Base-by-base conservation (phyloP, 1,140 invertebrate species). In the Telenomus remus region DNA sequence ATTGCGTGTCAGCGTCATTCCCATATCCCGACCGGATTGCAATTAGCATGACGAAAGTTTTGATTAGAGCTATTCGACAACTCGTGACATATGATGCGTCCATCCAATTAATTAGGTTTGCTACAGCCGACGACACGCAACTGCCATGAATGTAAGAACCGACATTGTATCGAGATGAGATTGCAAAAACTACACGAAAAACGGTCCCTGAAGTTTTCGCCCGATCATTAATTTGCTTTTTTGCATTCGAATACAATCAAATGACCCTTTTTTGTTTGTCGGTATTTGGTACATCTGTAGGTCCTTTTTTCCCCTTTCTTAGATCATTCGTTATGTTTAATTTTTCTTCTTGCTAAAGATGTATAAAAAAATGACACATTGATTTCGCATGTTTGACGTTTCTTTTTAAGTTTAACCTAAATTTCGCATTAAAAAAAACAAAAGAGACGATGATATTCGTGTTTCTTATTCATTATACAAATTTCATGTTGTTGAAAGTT, bases 191-290 rank as follows among this genome's bases (percentile, higher is more conserved):
- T 1, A 11, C 47, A 42, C 27, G 42, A 50, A 79, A 79, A 27
- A 27, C 19, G 19, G 19, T 27, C 19, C 19, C 19, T 6, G 6
- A 27, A 27, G 6, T 3, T 27, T 59, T 57, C 63, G 76, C 71
- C 34, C n/a, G 71, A 68, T 79, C 77, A 79, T 79, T 76, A 79
- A 79, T 76, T 70, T 63, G 57, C 51, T 56, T 14, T 4, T 70
- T 70, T 70, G 66, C 66, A 70, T 70, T 56, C 51, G 46, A 63
- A 56, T 63, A 49, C 68, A 46, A 51, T 11, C n/a, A 3, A 39
- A n/a, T 33, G 8, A 33, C 39, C 55, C 37, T 68, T 46, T 39
- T 46, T 46, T 37, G 51, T 57, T n/a, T 6, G n/a, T 53, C 39
- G 0, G 12, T 51, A 57, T 11, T 7, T 44, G 49, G 50, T 27